Evolutionary conservation across 2,888 invertebrate species (phyloP).

Genomic region (Brenthis ino): DNA sequence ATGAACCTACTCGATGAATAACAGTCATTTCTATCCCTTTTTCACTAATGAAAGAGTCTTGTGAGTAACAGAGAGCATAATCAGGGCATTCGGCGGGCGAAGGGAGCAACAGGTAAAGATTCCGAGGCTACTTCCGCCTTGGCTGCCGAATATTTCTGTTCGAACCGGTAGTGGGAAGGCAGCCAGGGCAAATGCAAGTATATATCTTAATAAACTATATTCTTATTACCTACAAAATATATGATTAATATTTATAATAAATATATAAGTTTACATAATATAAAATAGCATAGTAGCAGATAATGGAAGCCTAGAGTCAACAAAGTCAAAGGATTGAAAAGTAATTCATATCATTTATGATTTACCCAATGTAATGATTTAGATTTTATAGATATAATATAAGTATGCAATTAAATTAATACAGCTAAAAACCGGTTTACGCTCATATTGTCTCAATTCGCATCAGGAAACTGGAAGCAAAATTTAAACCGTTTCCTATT

Average conservation of each 20-base stretch:
- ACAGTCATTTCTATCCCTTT: slow-evolving; percentile 48
- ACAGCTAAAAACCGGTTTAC: slow-evolving; percentile 72
- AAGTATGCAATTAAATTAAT: slow-evolving; percentile 51
- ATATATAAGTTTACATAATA: too few relatives aligned
- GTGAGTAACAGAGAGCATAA: slow-evolving; percentile 63
- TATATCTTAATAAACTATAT: slow-evolving; percentile 26
- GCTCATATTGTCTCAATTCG: slow-evolving; percentile 77
- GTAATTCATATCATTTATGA: too few relatives aligned
- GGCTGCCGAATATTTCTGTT: slow-evolving; percentile 83
- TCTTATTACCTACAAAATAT: background rate
- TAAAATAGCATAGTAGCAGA: too few relatives aligned
- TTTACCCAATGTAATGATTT: too few relatives aligned
- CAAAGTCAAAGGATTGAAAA: too few relatives aligned
- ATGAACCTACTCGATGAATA: slow-evolving; percentile 43
- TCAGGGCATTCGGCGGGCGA: slow-evolving; percentile 69
- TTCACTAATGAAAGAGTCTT: slow-evolving; percentile 52
- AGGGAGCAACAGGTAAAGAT: slow-evolving; percentile 83
- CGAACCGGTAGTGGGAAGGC: slow-evolving; percentile 81
- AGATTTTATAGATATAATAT: background rate
- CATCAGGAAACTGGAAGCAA: slow-evolving; percentile 75
- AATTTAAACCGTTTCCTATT: slow-evolving; percentile 75
- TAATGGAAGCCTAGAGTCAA: too few relatives aligned
- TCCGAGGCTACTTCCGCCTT: slow-evolving; percentile 83
- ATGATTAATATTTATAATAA: background rate
- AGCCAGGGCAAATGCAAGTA: slow-evolving; percentile 71